Conservation (phyloP, 64 coral and sea anemone genomes). For the Actinia tenebrosa region DNA sequence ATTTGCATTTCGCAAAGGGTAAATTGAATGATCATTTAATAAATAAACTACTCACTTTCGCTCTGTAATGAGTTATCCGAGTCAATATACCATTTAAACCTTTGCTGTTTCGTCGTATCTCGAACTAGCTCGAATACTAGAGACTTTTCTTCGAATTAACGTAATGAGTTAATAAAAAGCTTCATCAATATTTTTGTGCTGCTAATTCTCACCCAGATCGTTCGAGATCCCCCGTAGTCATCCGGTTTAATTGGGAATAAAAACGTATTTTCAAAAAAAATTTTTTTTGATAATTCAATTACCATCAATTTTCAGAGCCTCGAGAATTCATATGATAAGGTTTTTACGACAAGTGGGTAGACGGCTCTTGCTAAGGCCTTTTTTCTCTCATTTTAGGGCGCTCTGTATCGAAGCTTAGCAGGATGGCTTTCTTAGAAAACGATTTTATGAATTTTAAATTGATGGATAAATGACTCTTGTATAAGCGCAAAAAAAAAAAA, state of each 20-base stretch:
- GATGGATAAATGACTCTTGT: no score
- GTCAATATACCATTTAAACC: neutral
- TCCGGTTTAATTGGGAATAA: neutral
- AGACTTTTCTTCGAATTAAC: neutral
- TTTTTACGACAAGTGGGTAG: neutral
- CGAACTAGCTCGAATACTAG: neutral
- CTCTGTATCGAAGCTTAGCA: no score
- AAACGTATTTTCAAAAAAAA: neutral
- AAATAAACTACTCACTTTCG: neutral
- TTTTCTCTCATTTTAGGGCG: neutral
- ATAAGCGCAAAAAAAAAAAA: no score
- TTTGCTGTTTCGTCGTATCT: neutral
- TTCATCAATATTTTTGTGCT: no score
- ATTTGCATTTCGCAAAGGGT: neutral
- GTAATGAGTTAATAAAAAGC: neutral
- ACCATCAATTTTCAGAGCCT: neutral
- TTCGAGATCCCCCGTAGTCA: neutral
- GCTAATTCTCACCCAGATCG: neutral
- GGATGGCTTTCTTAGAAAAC: no score
- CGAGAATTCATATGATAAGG: neutral
- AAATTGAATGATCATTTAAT: neutral
- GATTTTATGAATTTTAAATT: no score
- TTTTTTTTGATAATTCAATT: neutral
- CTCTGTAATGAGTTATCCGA: neutral
- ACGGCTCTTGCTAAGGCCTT: no score